Evolutionary conservation across 2,113 vertebrate species (phyloP).

Genomic region (Edolisoma coerulescens): DNA sequence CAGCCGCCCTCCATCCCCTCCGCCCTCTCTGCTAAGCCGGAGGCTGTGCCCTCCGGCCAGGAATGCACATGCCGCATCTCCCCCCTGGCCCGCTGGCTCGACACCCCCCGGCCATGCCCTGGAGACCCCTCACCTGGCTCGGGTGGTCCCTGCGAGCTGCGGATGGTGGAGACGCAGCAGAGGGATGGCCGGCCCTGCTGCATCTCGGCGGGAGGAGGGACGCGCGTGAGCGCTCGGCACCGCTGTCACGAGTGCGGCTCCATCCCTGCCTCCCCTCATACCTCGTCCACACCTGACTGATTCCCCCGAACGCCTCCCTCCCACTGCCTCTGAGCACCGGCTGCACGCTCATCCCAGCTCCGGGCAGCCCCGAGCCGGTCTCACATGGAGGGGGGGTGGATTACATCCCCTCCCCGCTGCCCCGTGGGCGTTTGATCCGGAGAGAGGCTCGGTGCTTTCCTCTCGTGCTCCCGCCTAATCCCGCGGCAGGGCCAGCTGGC

Average conservation of each 20-base stretch:
- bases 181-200: slow-evolving; percentile 49
- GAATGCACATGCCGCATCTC: background rate
- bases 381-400: fast-evolving
- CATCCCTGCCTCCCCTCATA: slow-evolving; percentile 32
- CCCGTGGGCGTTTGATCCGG: background rate
- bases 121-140: slow-evolving; percentile 23
- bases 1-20: background rate
- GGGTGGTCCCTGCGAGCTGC: slow-evolving; percentile 26
- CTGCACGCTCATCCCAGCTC: background rate
- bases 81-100: background rate
- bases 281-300: slow-evolving; percentile 47
- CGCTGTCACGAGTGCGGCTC: slow-evolving; percentile 15
- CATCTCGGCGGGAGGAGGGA: slow-evolving; percentile 42
- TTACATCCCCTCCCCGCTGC: background rate
- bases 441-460: background rate
- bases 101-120: background rate
- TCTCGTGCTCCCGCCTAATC: background rate
- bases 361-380: background rate
- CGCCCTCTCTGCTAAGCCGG: background rate
- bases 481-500: background rate
- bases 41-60: background rate
- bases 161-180: slow-evolving; percentile 36
- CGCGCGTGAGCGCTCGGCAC: slow-evolving; percentile 12
- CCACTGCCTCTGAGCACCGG: background rate
- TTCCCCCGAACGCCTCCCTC: background rate